Conservation (phyloP, 1,140 invertebrate genomes). For the Uloborus diversus region DNA sequence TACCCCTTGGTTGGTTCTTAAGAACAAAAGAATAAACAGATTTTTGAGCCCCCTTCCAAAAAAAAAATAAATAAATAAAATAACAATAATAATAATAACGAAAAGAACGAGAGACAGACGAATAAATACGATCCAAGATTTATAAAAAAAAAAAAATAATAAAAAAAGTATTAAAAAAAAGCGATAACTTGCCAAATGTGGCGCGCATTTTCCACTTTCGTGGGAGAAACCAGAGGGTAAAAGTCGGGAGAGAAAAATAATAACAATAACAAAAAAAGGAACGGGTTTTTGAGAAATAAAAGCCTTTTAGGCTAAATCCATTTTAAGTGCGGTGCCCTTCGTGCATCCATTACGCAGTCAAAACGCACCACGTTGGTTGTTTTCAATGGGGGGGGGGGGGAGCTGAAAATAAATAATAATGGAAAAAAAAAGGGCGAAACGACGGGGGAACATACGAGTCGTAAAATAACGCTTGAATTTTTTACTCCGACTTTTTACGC, state of each 20-base stretch:
- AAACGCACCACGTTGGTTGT: conserved; percentile 49
- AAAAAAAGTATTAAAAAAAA: background rate
- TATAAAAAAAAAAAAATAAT: conserved; percentile 22
- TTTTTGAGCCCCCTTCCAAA: too few species aligned
- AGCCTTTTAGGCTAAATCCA: conserved; percentile 56
- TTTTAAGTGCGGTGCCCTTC: conserved; percentile 42
- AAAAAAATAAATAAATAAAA: background rate
- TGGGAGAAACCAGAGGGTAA: conserved; percentile 35
- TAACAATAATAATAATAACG: too few species aligned
- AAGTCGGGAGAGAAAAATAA: conserved; percentile 27
- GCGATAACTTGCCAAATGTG: conserved; percentile 53
- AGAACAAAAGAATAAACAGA: too few species aligned
- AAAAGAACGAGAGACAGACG: background rate
- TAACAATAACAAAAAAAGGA: conserved; percentile 5
- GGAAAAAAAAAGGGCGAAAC: conserved; percentile 12
- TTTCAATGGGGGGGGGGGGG: conserved; percentile 44
- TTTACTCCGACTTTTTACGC: background rate
- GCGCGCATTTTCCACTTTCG: conserved; percentile 30
- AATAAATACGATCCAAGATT: background rate
- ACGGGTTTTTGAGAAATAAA: conserved; percentile 48
- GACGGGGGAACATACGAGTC: conserved; percentile 7
- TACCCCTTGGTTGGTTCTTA: too few species aligned
- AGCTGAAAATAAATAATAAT: conserved; percentile 30
- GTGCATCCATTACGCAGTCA: conserved; percentile 53
- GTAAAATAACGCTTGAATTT: conserved; percentile 37